These are phyloP conservation scores for Aculops lycopersici DNA, from an alignment of 1,140 invertebrate species.

Conservation along the genomic window DNA sequence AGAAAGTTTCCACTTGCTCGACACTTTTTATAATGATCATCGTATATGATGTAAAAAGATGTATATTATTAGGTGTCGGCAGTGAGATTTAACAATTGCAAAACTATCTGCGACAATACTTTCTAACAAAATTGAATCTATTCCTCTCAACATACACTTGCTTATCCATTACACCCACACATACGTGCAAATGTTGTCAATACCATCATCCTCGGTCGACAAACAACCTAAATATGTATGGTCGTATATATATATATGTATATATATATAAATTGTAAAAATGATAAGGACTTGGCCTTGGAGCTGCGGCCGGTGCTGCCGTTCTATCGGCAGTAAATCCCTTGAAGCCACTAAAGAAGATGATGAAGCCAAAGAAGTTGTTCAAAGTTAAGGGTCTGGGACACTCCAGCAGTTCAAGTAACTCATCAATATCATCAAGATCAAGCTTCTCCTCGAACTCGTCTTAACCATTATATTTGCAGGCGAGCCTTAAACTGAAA, in stretches of 20 bases:
- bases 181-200: background rate
- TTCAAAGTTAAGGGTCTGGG: background rate
- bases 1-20: background rate
- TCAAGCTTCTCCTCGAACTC: too few relatives aligned
- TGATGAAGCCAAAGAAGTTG: background rate
- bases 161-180: background rate
- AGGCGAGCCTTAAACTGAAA: too few relatives aligned
- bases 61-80: background rate
- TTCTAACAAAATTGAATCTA: too few relatives aligned
- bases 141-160: background rate
- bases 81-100: background rate
- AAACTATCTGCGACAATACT: too few relatives aligned
- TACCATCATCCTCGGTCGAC: background rate
- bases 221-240: background rate
- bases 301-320: background rate
- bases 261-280: background rate
- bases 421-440: background rate
- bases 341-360: background rate
- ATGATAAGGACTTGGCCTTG: background rate
- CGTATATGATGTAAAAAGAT: too few relatives aligned
- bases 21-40: too few relatives aligned
- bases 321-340: background rate
- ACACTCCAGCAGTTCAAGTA: background rate
- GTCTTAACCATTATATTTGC: too few relatives aligned
- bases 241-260: background rate